These are phyloP conservation scores for Epizoanthus rinbou DNA, from an alignment of 92 coral and sea anemone genomes.

Conservation along the genomic window DNA sequence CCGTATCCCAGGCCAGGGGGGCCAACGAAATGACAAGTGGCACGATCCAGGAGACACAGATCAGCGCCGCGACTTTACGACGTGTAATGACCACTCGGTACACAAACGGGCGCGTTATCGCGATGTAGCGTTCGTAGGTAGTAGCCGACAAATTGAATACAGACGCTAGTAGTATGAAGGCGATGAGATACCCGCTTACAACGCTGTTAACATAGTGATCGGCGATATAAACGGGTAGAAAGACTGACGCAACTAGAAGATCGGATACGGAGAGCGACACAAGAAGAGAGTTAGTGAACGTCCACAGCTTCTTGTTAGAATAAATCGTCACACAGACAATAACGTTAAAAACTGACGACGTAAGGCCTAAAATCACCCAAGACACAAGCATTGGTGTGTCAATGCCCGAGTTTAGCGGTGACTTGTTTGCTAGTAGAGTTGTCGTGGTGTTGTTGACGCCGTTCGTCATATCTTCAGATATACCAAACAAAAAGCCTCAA, in stretches of 20 bases:
- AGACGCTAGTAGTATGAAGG: conserved; percentile 74
- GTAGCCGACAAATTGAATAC: conserved; percentile 75
- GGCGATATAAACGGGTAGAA: conserved; percentile 69
- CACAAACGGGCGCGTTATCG: conserved; percentile 74
- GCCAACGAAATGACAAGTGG: conserved; percentile 65
- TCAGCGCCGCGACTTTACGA: conserved; percentile 49
- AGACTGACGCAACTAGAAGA: conserved; percentile 60
- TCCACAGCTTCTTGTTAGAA: conserved; percentile 66
- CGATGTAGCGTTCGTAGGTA: conserved; percentile 80
- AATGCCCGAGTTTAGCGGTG: conserved; percentile 32
- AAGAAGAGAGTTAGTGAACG: conserved; percentile 69
- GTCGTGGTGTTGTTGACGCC: conserved; percentile 43
- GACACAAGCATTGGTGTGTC: conserved; percentile 55
- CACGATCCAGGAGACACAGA: conserved; percentile 60
- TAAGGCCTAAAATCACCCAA: conserved; percentile 62
- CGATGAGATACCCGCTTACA: conserved; percentile 70
- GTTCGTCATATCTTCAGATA: background rate
- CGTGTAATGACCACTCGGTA: conserved; percentile 63
- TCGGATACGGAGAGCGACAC: conserved; percentile 75
- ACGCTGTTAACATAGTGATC: conserved; percentile 63
- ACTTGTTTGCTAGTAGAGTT: background rate
- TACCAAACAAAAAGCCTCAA: background rate
- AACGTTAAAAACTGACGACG: conserved; percentile 66
- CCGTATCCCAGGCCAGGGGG: conserved; percentile 79
- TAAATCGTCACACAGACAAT: conserved; percentile 72